Base-by-base conservation (phyloP, 1,140 invertebrate genomes). In the Drosophila arawakana region DNA sequence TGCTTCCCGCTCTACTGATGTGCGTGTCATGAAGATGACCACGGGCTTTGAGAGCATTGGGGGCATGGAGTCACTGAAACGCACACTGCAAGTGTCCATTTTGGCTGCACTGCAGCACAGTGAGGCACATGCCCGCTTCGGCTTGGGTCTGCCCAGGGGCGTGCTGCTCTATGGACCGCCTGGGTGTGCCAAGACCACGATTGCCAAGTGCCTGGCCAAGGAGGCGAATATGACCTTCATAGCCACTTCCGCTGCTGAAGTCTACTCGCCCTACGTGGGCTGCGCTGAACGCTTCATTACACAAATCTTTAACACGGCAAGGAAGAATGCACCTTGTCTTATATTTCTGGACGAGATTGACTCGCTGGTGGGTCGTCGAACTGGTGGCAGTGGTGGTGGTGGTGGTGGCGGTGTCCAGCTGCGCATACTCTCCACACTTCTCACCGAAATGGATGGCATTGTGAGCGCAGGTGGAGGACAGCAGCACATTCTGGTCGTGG, bases 261-360 rank as follows among this genome's bases (percentile, higher is more conserved):
- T 96, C 5, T 96, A 95, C 72, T 95, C 95, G 0, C 94, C 95
- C 2, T 96, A 93, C 91, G 94, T 96, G 3, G 95, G 95, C 13
- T 95, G 95, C 76, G 95, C 95, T 0, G 95, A 96, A 83, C 93
- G 93, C 77, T 93, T 93, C 46, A 93, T 96, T 10, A 76, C 93
- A 0, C 92, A 95, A 73, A 93, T 97, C 1, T 97, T 97, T 80
- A 92, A 94, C 55, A 94, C 94, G 73, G 96, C 96, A 0, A 91
- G 95, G 63, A 92, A 94, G 78, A 94, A 94, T 76, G 93, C 95
- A 3, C 96, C 96, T 0, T 93, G 95, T 50, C 94, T 97, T 39
- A 92, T 97, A 50, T 97, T 97, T 88, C 94, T 97, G 73, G 96
- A 97, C 93, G 96, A 97, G 93, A 95, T 97, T 73, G 94, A 96